Evolutionary conservation across 2,888 invertebrate species (phyloP), one percentile per base, ranked within the genome.

Genomic region (Acleris literana): DNA sequence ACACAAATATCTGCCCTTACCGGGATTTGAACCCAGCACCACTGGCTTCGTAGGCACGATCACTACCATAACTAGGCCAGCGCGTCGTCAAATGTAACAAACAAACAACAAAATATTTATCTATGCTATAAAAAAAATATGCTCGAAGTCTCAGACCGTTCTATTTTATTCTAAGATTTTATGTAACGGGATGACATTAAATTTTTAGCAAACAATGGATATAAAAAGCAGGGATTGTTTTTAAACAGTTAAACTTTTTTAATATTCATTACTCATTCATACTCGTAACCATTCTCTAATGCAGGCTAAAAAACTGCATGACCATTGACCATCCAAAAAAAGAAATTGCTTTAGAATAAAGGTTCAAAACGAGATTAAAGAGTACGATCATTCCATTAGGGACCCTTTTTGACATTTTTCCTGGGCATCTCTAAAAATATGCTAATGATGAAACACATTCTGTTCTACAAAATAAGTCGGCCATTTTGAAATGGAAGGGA

Each of bases 401-500:
- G 22, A 25, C 43, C 60, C 51, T 51, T 57, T 56, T 57, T 18
- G 46, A 57, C 52, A 53, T 52, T 64, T 58, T 58, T 57, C 52
- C 61, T 43, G 29, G 43, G 43, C 44, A 62, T 22, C 62, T 44
- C 61, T 16, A 18, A 62, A 66, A 62, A 57, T 62, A 66, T 66
- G 66, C 66, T 48, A 66, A 66, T 62, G 25, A 44, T 60, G 49
- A 57, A 62, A 66, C 56, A 66, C 62, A 63, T 63, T 60, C 58
- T 64, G 57, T 64, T 55, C 56, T 52, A 54, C 63, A 63, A 68
- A 69, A 70, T 65, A 71, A 73, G 69, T 68, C 69, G 56, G 64
- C 69, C 59, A 60, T 76, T 79, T 72, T 76, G 69, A 76, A 76
- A 74, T 72, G 73, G 76, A 71, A 68, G 74, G 73, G 77, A 76